Evolutionary conservation across 2,113 vertebrate genomes (phyloP), one percentile per base, ranked within the genome.

Genomic region (Myrmecobius fasciatus): DNA sequence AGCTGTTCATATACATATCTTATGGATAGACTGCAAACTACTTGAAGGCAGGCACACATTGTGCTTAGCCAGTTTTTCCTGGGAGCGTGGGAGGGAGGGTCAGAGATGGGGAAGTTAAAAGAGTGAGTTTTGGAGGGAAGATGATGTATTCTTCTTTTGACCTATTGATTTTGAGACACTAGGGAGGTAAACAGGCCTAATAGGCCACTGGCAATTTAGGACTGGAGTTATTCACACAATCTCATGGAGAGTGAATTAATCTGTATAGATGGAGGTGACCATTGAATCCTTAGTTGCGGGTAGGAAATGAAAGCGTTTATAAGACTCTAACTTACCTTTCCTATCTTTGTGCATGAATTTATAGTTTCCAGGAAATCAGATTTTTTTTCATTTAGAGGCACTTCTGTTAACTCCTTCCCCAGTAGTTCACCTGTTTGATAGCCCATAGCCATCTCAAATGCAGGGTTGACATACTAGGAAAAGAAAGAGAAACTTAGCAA

Each of bases 301-400:
- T 26, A 4, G 31, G 14, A 28, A 95, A 94, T 24, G 14, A 36
- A 52, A 96, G 96, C 28, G 17, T 47, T 94, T 53, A 89, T n/a
- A 89, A 94, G 14, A 53, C 3, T 49, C 47, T 91, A 94, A 97
- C 98, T 99, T 98, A 99, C 99, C 99, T 99, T 99, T 99, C 99
- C 99, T 98, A 99, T 99, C 98, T 98, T 99, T 98, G 99, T 99
- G 98, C 99, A 99, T 97, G 99, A 99, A 98, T 99, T 99, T 98
- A 99, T 99, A 95, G 99, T 99, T 97, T 99, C 99, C 95, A 99
- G 99, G 98, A 99, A 99, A 98, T 99, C 99, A 95, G 99, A 98
- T 98, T 99, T 99, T 98, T 99, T 99, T 97, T 99, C 99, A 98
- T 99, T 99, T 98, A 99, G 98, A 99, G 99, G 99, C 99, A 99